Percentiles rank a stretch among this genome's conserved stretches.
Conservation (phyloP, 2,888 invertebrate genomes). For the Aphidoletes aphidimyza region DNA sequence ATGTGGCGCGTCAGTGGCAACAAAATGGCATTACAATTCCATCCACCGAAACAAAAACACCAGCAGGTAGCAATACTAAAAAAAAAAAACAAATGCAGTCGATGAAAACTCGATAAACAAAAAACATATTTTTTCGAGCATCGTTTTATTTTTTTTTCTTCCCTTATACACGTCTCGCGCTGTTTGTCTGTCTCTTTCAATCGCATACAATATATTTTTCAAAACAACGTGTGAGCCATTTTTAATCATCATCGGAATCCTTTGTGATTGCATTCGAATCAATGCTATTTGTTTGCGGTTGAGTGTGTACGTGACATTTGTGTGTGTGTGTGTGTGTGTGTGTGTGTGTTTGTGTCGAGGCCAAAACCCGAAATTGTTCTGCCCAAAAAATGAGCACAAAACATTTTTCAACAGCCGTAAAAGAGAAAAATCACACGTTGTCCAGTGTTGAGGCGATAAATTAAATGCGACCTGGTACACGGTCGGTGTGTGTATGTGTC, state of each 20-base stretch:
- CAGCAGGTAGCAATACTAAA: slow-evolving; percentile 14
- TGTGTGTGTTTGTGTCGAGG: no score
- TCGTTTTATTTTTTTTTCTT: not conserved
- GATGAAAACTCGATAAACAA: slow-evolving; percentile 49
- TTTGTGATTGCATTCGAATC: not conserved
- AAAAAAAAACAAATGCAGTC: no score
- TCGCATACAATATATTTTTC: no score
- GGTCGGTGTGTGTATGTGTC: no score
- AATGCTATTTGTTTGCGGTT: slow-evolving; percentile 14
- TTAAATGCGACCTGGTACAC: not conserved
- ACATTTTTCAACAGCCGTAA: no score
- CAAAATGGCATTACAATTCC: not conserved
- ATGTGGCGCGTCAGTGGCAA: not conserved
- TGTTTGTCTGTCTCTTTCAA: no score
- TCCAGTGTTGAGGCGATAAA: slow-evolving; percentile 35
- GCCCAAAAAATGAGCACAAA: not conserved
- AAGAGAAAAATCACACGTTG: slow-evolving; percentile 38
- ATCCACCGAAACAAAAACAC: not conserved
- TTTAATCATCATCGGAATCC: slow-evolving; percentile 20
- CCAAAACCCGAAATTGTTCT: not conserved
- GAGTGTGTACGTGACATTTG: no score
- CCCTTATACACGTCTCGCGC: not conserved
- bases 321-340: no score
- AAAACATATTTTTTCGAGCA: not conserved
- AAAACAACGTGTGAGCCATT: slow-evolving; percentile 45